These are phyloP conservation scores for Sapajus apella DNA, from an alignment of 2,113 vertebrate genomes.

Conservation along the genomic window DNA sequence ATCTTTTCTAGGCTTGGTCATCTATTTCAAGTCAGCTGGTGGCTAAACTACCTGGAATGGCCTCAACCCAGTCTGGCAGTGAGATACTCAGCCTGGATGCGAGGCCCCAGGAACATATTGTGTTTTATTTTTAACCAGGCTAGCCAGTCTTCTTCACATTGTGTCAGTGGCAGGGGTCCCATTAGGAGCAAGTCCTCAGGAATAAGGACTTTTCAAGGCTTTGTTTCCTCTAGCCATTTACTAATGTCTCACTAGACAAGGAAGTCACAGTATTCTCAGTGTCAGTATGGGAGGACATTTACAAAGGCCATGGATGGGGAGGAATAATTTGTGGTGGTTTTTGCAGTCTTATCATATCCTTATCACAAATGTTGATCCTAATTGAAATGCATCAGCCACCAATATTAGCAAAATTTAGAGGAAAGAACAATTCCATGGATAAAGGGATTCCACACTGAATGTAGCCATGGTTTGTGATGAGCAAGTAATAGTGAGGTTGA, in stretches of 20 bases:
- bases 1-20: background rate
- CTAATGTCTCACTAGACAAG: background rate
- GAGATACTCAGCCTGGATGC: background rate
- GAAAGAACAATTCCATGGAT: background rate
- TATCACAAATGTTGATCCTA: background rate
- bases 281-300: background rate
- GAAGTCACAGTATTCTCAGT: background rate
- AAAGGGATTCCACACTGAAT: background rate
- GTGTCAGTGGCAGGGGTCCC: too few relatives aligned
- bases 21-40: background rate
- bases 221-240: background rate
- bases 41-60: background rate
- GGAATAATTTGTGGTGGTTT: background rate
- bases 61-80: background rate
- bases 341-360: background rate
- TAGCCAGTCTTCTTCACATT: background rate
- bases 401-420: background rate
- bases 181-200: background rate
- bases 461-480: background rate
- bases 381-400: background rate
- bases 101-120: background rate
- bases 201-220: background rate
- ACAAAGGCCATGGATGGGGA: background rate
- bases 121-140: background rate
- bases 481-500: background rate